Evolutionary conservation across 2,888 invertebrate genomes (phyloP), one percentile per base, ranked within the genome.

Genomic region (Idaea dimidiata): DNA sequence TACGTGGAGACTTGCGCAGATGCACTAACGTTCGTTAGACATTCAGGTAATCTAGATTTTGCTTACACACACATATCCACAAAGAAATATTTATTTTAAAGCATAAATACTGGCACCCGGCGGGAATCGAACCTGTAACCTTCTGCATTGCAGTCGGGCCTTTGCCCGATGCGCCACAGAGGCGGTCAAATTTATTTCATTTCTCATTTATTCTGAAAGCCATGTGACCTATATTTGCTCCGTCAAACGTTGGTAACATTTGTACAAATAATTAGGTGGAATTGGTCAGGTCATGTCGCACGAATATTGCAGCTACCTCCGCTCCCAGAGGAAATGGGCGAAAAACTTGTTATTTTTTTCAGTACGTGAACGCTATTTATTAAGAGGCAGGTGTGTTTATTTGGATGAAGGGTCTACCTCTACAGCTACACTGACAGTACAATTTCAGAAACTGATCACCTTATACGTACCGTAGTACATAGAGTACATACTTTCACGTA

Each of bases 321-420:
- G 59, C 58, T 63, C 69, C 68, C 63, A 57, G 17, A 68, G 67
- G 66, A 62, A 66, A 64, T 62, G 62, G 58, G 57, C 33, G 64
- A 66, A 68, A 66, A 66, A 59, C 65, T 63, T 68, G 69, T 66
- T 72, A 66, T 70, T 72, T 72, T 69, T 67, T 68, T 65, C 65
- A 66, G 61, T 67, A 66, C 67, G 65, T 59, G 66, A 59, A 60
- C 56, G 61, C 66, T 72, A 66, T 73, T 72, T 73, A 69, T 67
- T 70, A 67, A 66, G 70, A 59, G 63, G 43, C 68, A 73, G 69
- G 69, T 73, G 71, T 59, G 65, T 66, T 54, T 66, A 71, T 68
- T 66, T 71, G 69, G 67, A 69, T 67, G 66, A 8, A 43, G 43
- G 2, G 8, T 43, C 14, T 43, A 43, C 43, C 10, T 24, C 24